Evolutionary conservation across 2,797 vertebrate species (phyloP).

Genomic region (Balearica regulorum): DNA sequence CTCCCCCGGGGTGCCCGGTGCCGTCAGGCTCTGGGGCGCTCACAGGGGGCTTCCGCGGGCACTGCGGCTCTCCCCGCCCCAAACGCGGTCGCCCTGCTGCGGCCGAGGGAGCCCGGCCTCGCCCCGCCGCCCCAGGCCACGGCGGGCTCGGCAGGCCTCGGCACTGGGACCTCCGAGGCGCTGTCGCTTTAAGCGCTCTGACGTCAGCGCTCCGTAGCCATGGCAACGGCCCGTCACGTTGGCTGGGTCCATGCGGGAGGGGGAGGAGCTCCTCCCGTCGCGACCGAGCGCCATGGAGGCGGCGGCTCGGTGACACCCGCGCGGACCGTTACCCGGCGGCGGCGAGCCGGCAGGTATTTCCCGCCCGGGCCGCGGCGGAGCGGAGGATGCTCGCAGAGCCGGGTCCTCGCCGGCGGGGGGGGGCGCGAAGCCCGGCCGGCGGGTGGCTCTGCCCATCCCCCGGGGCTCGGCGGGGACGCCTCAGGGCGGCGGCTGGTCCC

Average conservation of each 20-base stretch:
- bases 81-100: background rate
- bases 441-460: background rate
- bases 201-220: constrained; percentile 77
- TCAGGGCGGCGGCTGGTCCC: background rate
- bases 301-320: constrained; percentile 40
- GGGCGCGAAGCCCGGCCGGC: background rate
- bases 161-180: background rate
- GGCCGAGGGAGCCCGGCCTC: background rate
- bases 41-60: background rate
- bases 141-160: too few species aligned
- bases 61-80: too few species aligned
- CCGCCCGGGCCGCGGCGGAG: background rate
- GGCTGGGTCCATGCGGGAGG: constrained; percentile 71
- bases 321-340: background rate
- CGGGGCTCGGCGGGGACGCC: background rate
- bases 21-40: background rate
- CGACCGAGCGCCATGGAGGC: constrained; percentile 41
- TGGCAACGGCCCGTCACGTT: constrained; percentile 79
- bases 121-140: background rate
- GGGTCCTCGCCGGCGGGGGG: too few species aligned
- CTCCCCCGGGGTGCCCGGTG: background rate
- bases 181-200: constrained; percentile 38
- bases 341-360: background rate
- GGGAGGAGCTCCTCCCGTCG: constrained; percentile 46
- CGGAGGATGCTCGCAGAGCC: background rate